A percentile compares a stretch with the other conserved stretches of the same genome.
Conservation (phyloP, 1,140 invertebrate genomes). For the Melitaea cinxia region DNA sequence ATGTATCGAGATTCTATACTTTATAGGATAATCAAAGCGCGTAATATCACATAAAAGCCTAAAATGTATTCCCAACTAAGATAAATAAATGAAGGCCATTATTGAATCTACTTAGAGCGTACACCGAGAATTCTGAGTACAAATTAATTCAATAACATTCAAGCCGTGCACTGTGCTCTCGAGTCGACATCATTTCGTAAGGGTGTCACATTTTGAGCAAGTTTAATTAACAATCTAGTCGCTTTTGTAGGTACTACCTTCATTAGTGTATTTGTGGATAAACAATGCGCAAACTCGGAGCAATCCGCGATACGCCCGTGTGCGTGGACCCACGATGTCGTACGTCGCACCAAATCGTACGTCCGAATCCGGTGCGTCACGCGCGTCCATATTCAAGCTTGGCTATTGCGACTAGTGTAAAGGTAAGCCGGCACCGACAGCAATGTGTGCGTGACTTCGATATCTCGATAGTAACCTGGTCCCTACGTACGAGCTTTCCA, state of each 20-base stretch:
- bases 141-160: conserved; percentile 78
- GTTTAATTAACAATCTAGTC: conserved; percentile 81
- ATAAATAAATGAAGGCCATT: conserved; percentile 67
- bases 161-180: conserved; percentile 73
- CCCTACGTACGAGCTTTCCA: conserved; percentile 70
- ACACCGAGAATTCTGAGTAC: conserved; percentile 75
- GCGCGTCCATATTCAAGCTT: conserved; percentile 33
- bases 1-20: conserved; percentile 28
- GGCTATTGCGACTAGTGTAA: conserved; percentile 34
- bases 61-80: conserved; percentile 48
- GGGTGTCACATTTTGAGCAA: conserved; percentile 80
- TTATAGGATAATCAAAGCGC: conserved; percentile 46
- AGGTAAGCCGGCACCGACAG: conserved; percentile 27
- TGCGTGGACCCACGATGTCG: conserved; percentile 42
- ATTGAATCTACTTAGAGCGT: conserved; percentile 65
- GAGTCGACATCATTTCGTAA: conserved; percentile 74
- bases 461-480: conserved; percentile 56
- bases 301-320: conserved; percentile 51
- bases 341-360: conserved; percentile 34
- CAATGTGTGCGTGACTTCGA: conserved; percentile 49
- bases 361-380: conserved; percentile 34
- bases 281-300: conserved; percentile 71
- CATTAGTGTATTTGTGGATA: conserved; percentile 81
- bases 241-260: conserved; percentile 78
- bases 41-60: conserved; percentile 50